Percentiles rank a stretch among this genome's conserved stretches.
These are phyloP conservation scores for Zaprionus lineosus DNA, from an alignment of 2,888 invertebrate genomes.

Conservation along the genomic window DNA sequence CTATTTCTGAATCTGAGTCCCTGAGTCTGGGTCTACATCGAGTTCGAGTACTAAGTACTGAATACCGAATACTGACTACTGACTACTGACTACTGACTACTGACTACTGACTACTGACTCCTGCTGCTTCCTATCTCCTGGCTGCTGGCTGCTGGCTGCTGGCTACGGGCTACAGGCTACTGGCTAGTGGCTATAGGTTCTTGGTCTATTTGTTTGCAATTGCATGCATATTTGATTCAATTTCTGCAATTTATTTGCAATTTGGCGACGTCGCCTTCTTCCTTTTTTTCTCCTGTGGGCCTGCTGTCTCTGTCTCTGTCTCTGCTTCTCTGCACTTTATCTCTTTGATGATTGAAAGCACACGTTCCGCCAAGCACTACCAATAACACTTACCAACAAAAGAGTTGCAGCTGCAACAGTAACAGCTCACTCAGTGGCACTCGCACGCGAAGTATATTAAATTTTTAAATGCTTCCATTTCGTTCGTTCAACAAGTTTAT, in stretches of 20 bases:
- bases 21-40: constrained; percentile 22
- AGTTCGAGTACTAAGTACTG: too few species aligned
- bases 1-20: neutral
- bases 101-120: too few species aligned
- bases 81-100: too few species aligned
- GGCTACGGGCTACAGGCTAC: too few species aligned
- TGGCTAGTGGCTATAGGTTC: constrained; percentile 17
- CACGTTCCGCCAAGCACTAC: constrained; percentile 59
- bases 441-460: constrained; percentile 44
- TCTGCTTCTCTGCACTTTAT: constrained; percentile 71
- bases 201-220: constrained; percentile 70
- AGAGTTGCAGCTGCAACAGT: constrained; percentile 2
- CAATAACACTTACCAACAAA: constrained; percentile 36
- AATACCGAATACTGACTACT: too few species aligned
- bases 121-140: too few species aligned
- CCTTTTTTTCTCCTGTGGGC: too few species aligned
- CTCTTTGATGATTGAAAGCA: constrained; percentile 77
- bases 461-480: constrained; percentile 55
- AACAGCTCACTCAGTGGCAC: neutral
- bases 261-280: constrained; percentile 68
- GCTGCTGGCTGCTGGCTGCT: constrained; percentile 4
- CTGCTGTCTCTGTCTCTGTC: too few species aligned
- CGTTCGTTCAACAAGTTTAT: constrained; percentile 43
- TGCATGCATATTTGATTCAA: constrained; percentile 81
- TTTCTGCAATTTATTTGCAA: constrained; percentile 81